Percentiles rank a stretch among this genome's conserved stretches.
Conservation (phyloP, 2,888 invertebrate species). For the Caenorhabditis sp. region DNA sequence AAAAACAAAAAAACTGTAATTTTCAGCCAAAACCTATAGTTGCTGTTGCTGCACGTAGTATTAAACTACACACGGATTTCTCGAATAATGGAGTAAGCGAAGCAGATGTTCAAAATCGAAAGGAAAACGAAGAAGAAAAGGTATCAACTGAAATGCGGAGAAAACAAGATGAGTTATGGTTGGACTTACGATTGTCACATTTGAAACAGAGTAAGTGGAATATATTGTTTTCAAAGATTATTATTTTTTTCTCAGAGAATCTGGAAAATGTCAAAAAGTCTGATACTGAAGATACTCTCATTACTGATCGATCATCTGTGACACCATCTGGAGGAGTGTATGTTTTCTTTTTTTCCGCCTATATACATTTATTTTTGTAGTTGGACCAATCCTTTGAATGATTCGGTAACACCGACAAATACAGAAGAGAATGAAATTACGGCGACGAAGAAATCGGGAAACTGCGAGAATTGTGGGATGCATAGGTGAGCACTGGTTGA, state of each 20-base stretch:
- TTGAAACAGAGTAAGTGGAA: constrained; percentile 19
- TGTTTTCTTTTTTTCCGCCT: too few relatives aligned
- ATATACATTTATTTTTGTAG: too few relatives aligned
- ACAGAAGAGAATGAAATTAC: neutral
- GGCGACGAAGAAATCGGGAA: too few relatives aligned
- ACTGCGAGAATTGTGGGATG: constrained; percentile 31
- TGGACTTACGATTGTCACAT: constrained; percentile 31
- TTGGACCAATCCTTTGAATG: constrained; percentile 29
- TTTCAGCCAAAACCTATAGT: neutral
- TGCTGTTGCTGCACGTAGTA: neutral
- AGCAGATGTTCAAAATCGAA: neutral
- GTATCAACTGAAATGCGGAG: constrained; percentile 24
- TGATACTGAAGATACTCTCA: constrained; percentile 30
- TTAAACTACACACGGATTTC: neutral
- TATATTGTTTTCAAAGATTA: neutral
- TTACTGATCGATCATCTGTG: constrained; percentile 8
- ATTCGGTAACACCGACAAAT: constrained; percentile 4
- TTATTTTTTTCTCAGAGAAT: constrained; percentile 14
- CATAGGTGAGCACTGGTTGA: constrained; percentile 35
- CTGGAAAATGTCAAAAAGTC: constrained; percentile 24
- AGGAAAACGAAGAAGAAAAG: neutral
- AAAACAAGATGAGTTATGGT: constrained; percentile 38
- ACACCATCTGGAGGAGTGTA: constrained; percentile 3
- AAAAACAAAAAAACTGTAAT: neutral
- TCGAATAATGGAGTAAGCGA: neutral